A percentile compares a stretch with the other conserved stretches of the same genome.
Conservation (phyloP, 92 coral and sea anemone genomes). For the Montipora capitata region DNA sequence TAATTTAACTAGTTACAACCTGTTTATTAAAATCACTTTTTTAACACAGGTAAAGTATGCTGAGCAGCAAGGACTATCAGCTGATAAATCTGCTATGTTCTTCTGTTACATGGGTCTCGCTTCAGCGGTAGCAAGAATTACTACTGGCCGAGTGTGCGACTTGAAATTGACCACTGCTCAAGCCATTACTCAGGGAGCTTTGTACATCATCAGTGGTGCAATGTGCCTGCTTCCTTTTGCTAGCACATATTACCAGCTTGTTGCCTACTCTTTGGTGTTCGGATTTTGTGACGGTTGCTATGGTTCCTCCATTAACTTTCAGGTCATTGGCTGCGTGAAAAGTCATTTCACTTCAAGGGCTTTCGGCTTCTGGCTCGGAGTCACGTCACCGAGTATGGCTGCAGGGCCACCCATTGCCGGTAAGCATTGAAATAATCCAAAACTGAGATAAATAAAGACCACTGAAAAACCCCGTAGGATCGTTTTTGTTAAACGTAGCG, state of each 20-base stretch:
- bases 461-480: too few relatives aligned
- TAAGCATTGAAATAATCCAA: not conserved
- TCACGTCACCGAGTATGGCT: slow-evolving; percentile 13
- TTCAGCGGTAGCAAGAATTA: not conserved
- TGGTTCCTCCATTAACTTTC: not conserved
- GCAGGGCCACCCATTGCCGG: slow-evolving; percentile 35
- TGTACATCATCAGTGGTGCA: slow-evolving; percentile 2
- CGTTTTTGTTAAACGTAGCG: too few relatives aligned
- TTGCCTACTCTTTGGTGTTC: slow-evolving; percentile 12
- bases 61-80: slow-evolving; percentile 48
- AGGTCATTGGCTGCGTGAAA: not conserved
- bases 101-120: slow-evolving; percentile 6
- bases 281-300: slow-evolving; percentile 11
- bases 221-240: not conserved
- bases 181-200: not conserved
- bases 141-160: slow-evolving; percentile 6
- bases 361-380: not conserved
- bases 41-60: slow-evolving; percentile 49
- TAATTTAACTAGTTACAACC: too few relatives aligned
- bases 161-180: not conserved
- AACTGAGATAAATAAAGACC: too few relatives aligned
- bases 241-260: not conserved
- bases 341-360: slow-evolving; percentile 6
- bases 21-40: not conserved
- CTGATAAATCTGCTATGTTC: slow-evolving; percentile 34